phyloP scores from a whole-genome alignment of 1,140 invertebrate genomes.

The Marisa cornuarietis region DNA sequence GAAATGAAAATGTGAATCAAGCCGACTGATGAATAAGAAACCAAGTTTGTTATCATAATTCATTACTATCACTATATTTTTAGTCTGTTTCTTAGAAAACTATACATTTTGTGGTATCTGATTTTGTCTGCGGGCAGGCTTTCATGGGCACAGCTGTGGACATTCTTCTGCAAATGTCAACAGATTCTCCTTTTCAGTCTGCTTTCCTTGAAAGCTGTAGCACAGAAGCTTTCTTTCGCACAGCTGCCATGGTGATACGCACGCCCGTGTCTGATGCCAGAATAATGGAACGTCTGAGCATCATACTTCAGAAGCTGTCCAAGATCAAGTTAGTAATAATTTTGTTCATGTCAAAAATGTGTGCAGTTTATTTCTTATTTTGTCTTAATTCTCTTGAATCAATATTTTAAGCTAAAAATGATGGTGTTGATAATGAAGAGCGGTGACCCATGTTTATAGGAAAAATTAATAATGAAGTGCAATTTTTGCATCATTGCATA shows the following conservation, averaged over 20 bases:
- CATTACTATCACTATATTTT: too few species aligned
- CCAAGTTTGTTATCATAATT: too few species aligned
- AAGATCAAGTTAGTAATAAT: slow-evolving; percentile 57
- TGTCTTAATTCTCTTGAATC: background rate
- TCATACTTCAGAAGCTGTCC: slow-evolving; percentile 65
- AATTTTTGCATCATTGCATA: too few species aligned
- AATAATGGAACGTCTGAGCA: slow-evolving; percentile 62
- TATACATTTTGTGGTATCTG: too few species aligned
- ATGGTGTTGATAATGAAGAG: background rate
- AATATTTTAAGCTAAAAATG: background rate
- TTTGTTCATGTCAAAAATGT: background rate
- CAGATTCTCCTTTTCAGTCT: slow-evolving; percentile 57
- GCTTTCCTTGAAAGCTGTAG: slow-evolving; percentile 62
- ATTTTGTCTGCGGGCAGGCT: slow-evolving; percentile 30
- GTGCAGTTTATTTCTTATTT: background rate
- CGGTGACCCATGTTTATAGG: background rate
- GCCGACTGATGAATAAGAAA: too few species aligned
- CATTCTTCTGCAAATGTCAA: slow-evolving; percentile 62
- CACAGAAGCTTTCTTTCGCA: slow-evolving; percentile 62
- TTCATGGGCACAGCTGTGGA: slow-evolving; percentile 59
- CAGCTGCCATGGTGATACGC: slow-evolving; percentile 59
- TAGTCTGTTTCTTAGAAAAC: too few species aligned
- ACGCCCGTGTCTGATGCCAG: slow-evolving; percentile 56
- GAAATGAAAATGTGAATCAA: too few species aligned
- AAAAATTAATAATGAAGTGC: too few species aligned